These are phyloP conservation scores for Drosophila melanica DNA, from an alignment of 1,140 invertebrate genomes.

Conservation along the genomic window DNA sequence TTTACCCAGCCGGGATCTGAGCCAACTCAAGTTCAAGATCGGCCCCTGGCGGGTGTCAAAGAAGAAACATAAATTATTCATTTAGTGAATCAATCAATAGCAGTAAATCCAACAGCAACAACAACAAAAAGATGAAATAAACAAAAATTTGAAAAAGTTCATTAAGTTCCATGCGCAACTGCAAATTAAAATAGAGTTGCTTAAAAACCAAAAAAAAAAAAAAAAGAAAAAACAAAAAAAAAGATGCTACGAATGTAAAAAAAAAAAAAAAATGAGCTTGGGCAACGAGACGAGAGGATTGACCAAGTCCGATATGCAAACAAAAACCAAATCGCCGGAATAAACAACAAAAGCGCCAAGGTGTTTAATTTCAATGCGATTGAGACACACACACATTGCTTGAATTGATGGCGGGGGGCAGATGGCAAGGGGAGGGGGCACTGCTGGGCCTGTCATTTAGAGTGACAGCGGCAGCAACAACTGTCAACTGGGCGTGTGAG, in stretches of 20 bases:
- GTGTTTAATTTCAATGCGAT: conserved; percentile 66
- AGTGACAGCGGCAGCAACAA: conserved; percentile 57
- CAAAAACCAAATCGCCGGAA: conserved; percentile 33
- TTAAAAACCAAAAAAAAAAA: conserved; percentile 24
- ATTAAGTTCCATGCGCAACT: conserved; percentile 45
- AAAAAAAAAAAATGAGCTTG: conserved; percentile 17
- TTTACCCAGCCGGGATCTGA: conserved; percentile 30
- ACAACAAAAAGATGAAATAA: background rate
- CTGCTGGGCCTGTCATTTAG: conserved; percentile 28
- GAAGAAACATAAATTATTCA: conserved; percentile 46
- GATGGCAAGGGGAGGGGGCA: background rate
- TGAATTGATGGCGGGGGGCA: background rate
- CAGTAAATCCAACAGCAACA: conserved; percentile 2
- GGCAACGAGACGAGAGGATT: conserved; percentile 41
- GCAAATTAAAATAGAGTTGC: conserved; percentile 62
- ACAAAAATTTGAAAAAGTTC: conserved; percentile 11
- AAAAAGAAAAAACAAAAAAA: conserved; percentile 11
- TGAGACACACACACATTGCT: conserved; percentile 28
- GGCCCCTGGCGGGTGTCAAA: conserved; percentile 16
- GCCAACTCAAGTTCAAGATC: conserved; percentile 50
- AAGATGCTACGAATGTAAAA: conserved; percentile 1
- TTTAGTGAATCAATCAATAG: conserved; percentile 54
- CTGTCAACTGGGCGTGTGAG: conserved; percentile 37
- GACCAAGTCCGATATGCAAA: conserved; percentile 67
- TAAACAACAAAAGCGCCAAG: conserved; percentile 56